These are phyloP conservation scores for Camponotus pennsylvanicus DNA, from an alignment of 1,140 invertebrate genomes.

Conservation along the genomic window DNA sequence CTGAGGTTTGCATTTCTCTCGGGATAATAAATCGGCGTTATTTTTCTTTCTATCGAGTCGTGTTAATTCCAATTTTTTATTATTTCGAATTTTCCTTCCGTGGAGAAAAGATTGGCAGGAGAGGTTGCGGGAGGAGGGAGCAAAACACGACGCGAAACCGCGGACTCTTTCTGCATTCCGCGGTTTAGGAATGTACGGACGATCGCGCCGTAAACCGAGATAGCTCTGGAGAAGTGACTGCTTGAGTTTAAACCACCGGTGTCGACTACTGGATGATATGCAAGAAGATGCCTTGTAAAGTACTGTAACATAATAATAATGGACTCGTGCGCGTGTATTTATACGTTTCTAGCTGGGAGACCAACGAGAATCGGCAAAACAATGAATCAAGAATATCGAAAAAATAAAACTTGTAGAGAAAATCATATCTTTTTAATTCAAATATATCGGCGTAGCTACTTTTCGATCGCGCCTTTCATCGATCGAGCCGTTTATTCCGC, in stretches of 20 bases:
- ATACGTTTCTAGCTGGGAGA: not conserved
- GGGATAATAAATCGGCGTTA: slow-evolving; percentile 7
- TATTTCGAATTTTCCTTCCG: slow-evolving; percentile 2
- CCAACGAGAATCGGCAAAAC: not conserved
- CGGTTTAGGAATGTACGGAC: slow-evolving; percentile 69
- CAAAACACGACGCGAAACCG: slow-evolving; percentile 66
- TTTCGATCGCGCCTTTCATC: slow-evolving; percentile 31
- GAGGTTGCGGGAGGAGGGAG: slow-evolving; percentile 32
- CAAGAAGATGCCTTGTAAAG: not conserved
- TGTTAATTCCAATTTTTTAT: not conserved
- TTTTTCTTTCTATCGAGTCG: not conserved
- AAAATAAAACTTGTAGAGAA: not conserved
- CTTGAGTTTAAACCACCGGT: slow-evolving; percentile 39
- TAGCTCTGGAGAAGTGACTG: slow-evolving; percentile 23
- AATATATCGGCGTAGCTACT: not conserved
- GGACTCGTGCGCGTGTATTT: not conserved
- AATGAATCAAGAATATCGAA: not conserved
- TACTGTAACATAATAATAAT: not conserved
- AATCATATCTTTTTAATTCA: slow-evolving; percentile 18
- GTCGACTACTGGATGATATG: slow-evolving; percentile 30
- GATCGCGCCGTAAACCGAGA: slow-evolving; percentile 60
- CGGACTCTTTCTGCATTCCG: slow-evolving; percentile 75
- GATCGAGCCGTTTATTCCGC: slow-evolving; percentile 1
- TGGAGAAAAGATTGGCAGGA: slow-evolving; percentile 1
- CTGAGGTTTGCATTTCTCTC: not conserved